Evolutionary conservation across 30 jellyfish, hydroid and myxozoan species (phyloP).

Genomic region (Hydractinia echinata): DNA sequence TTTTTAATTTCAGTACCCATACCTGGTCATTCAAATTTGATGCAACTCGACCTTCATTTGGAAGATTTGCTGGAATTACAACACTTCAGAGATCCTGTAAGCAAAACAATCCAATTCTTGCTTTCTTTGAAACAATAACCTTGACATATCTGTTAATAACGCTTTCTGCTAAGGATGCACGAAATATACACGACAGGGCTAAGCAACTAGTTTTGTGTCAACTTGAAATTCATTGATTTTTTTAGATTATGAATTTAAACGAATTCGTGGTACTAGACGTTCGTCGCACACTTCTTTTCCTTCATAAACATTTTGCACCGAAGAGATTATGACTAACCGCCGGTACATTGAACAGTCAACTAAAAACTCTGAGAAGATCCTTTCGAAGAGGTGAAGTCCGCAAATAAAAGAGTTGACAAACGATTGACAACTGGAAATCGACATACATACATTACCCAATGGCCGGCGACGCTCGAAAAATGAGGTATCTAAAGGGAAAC

Average conservation of each 20-base stretch:
- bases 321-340: constrained; percentile 47
- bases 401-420: not conserved
- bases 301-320: constrained; percentile 63
- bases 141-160: too few species aligned
- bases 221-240: not conserved
- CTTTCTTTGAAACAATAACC: not conserved
- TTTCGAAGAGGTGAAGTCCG: constrained; percentile 18
- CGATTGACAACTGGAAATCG: not conserved
- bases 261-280: constrained; percentile 81
- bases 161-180: too few species aligned
- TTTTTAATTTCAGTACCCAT: constrained; percentile 50
- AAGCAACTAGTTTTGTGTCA: too few species aligned
- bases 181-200: too few species aligned
- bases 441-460: too few species aligned
- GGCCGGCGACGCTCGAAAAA: too few species aligned
- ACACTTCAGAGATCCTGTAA: constrained; percentile 93
- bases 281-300: constrained; percentile 70
- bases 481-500: too few species aligned
- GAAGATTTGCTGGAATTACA: constrained; percentile 84
- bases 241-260: constrained; percentile 66
- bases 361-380: constrained; percentile 24
- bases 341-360: constrained; percentile 40
- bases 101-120: not conserved
- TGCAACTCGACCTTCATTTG: constrained; percentile 65
- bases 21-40: constrained; percentile 81